phyloP scores from a whole-genome alignment of 2,888 invertebrate genomes.

The Calameuta idolon region DNA sequence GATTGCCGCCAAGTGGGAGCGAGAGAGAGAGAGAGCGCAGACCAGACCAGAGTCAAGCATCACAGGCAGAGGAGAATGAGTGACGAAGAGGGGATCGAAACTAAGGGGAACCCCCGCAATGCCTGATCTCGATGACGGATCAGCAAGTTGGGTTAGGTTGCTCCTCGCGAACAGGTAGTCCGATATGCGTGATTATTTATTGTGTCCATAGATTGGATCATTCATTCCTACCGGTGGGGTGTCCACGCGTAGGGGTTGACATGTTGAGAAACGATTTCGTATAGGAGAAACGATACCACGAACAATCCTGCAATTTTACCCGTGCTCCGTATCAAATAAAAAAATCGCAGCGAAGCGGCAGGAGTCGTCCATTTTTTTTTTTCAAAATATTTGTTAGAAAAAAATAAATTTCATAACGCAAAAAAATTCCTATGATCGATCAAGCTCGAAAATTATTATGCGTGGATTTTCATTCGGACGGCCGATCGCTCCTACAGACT shows the following conservation, averaged over 20 bases:
- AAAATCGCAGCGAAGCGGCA: too few relatives aligned
- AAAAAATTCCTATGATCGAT: too few relatives aligned
- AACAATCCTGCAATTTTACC: background rate
- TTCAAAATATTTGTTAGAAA: too few relatives aligned
- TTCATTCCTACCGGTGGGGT: constrained; percentile 45
- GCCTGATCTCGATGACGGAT: constrained; percentile 42
- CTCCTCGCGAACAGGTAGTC: constrained; percentile 37
- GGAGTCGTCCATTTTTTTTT: too few relatives aligned
- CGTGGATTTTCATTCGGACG: too few relatives aligned
- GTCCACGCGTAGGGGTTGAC: background rate
- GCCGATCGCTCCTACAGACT: too few relatives aligned
- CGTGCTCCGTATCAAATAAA: background rate
- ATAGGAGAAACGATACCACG: background rate
- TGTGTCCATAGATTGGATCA: constrained; percentile 56
- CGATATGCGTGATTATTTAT: constrained; percentile 55
- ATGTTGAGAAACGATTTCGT: background rate
- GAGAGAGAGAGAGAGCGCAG: too few relatives aligned
- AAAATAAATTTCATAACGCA: too few relatives aligned
- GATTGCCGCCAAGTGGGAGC: constrained; percentile 32
- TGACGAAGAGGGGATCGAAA: constrained; percentile 14
- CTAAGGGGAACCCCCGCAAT: constrained; percentile 25
- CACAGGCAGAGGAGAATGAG: constrained; percentile 30
- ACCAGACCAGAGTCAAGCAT: too few relatives aligned
- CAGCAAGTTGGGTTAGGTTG: constrained; percentile 40
- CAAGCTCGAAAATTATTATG: too few relatives aligned